Evolutionary conservation across 1,140 invertebrate species (phyloP).

Genomic region (Ctenoplectra terminalis): DNA sequence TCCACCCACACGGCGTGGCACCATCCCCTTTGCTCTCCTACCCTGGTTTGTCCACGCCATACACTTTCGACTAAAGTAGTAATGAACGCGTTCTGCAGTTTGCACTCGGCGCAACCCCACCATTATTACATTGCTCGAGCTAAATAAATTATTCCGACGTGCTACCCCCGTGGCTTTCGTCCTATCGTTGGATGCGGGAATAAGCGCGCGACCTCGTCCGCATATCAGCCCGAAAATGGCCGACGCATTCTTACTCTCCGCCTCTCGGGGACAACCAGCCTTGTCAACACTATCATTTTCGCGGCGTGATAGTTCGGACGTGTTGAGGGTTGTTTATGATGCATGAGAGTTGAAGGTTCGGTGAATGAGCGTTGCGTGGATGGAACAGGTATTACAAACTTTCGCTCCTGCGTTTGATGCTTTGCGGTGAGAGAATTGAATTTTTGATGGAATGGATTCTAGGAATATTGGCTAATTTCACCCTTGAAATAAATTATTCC

Average conservation of each 20-base stretch:
- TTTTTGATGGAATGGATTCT: too few relatives aligned
- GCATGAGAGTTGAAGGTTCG: not conserved
- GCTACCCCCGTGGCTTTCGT: constrained; percentile 61
- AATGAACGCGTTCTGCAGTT: constrained; percentile 76
- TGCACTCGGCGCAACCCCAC: constrained; percentile 65
- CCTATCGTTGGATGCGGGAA: constrained; percentile 51
- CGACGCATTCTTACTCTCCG: constrained; percentile 4
- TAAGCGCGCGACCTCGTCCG: not conserved
- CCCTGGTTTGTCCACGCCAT: constrained; percentile 55
- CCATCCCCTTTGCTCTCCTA: constrained; percentile 3
- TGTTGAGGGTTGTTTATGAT: not conserved
- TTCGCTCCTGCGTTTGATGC: too few relatives aligned
- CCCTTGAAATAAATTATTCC: too few relatives aligned
- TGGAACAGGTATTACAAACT: too few relatives aligned
- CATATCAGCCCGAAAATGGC: constrained; percentile 14
- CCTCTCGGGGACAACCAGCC: not conserved
- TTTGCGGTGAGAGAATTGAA: too few relatives aligned
- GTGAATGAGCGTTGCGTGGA: not conserved
- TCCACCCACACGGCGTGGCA: constrained; percentile 13
- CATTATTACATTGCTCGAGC: constrained; percentile 77
- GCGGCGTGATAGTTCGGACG: not conserved
- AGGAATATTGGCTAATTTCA: too few relatives aligned
- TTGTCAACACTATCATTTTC: not conserved
- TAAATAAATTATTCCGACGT: constrained; percentile 78
- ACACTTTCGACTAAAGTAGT: constrained; percentile 64